Evolutionary conservation across 2,113 vertebrate genomes (phyloP).

Genomic region (Chiloscyllium plagiosum): DNA sequence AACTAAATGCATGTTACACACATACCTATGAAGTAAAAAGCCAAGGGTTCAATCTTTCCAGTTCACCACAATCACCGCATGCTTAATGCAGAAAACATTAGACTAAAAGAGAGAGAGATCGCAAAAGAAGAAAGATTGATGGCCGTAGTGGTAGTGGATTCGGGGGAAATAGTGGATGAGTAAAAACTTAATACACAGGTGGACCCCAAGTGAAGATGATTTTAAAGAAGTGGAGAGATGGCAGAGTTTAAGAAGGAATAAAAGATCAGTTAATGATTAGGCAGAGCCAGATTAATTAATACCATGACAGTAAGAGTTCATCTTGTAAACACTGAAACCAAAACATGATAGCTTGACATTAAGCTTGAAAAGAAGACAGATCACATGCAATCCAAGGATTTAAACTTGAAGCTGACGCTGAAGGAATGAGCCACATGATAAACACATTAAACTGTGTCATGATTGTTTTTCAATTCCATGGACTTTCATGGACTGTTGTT

Average conservation of each 20-base stretch:
- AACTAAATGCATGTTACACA: neutral
- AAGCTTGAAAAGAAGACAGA: neutral
- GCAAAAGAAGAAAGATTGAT: neutral
- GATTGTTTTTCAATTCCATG: too few species aligned
- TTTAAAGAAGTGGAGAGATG: neutral
- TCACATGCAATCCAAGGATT: neutral
- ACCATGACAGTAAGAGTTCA: neutral
- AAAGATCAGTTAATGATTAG: neutral
- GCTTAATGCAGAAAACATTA: neutral
- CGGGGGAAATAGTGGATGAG: too few species aligned
- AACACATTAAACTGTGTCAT: neutral
- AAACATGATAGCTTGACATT: neutral
- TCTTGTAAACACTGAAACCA: neutral
- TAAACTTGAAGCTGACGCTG: neutral
- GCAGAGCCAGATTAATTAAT: neutral
- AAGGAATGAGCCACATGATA: neutral
- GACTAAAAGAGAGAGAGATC: neutral
- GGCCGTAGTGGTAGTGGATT: neutral
- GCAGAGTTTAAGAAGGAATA: neutral
- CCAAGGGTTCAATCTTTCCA: neutral
- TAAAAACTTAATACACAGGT: neutral
- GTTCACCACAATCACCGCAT: neutral
- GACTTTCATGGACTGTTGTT: too few species aligned
- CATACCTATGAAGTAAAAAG: neutral
- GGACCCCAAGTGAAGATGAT: neutral